These are phyloP conservation scores for Acromyrmex heyeri DNA, from an alignment of 1,140 invertebrate species.

Conservation along the genomic window DNA sequence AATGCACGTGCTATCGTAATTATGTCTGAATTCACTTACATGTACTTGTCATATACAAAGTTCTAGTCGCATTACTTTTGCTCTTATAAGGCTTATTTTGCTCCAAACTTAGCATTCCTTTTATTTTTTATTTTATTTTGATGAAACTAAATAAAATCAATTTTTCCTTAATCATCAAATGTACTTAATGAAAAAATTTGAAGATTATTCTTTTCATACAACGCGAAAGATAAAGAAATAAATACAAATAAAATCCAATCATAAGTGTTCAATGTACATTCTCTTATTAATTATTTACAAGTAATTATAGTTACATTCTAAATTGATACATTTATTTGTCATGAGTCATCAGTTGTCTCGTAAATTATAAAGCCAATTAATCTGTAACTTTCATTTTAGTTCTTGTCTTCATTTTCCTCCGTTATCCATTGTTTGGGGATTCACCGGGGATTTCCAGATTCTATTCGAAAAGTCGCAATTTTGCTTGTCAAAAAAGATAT, in stretches of 20 bases:
- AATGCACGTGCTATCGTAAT: slow-evolving; percentile 29
- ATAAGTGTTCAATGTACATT: background rate
- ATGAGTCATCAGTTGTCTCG: background rate
- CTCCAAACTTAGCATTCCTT: background rate
- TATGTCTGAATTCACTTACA: slow-evolving; percentile 18
- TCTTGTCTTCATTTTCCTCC: background rate
- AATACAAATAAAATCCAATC: no score
- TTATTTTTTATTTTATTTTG: background rate
- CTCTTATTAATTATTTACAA: background rate
- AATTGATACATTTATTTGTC: background rate
- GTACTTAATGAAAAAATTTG: background rate
- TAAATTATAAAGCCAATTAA: background rate
- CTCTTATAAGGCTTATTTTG: background rate
- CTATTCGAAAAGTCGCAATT: background rate
- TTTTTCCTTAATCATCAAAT: background rate
- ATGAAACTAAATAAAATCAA: background rate
- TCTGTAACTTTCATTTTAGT: background rate
- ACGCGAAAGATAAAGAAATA: no score
- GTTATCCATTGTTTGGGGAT: background rate
- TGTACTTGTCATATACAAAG: background rate
- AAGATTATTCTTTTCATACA: no score
- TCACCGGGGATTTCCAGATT: no score
- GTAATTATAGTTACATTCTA: background rate
- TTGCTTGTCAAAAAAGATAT: background rate
- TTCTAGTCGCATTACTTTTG: background rate